Evolutionary conservation across 2,113 vertebrate genomes (phyloP), one percentile per base, ranked within the genome.

Genomic region (Callaeas wilsoni): DNA sequence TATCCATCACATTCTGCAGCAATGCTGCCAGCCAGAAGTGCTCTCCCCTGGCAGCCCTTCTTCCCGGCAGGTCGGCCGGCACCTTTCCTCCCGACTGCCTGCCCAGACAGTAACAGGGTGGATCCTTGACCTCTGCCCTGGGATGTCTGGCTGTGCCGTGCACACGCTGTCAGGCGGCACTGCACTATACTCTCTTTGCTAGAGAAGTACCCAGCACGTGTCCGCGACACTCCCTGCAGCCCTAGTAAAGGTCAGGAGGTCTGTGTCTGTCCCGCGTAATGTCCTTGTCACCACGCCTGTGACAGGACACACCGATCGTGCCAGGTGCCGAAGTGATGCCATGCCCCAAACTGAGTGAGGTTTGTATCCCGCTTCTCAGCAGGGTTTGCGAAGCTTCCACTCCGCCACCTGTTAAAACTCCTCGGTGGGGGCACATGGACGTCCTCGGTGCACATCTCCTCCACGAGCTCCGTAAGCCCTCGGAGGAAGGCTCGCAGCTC

Each of bases 191-290:
- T 35, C 21, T 12, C 26, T 19, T 50, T 9, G 42, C 89, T 35
- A 33, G 44, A 9, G 16, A 39, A 47, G 9, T 0, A 1, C 4
- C 35, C 5, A 9, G 39, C 2, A 0, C 2, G 23, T 42, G 49
- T 12, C 44, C 1, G 2, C 33, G 7, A 39, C 35, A 12, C 27
- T 59, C 1, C 4, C 33, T 18, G 59, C 59, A 18, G 14, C 39
- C 42, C 50, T 7, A 7, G 5, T 5, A 14, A 25, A 49, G 15
- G 27, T 12, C 23, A 6, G 27, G 16, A 19, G 35, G 35, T 18
- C 32, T 12, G 63, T 11, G 59, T 9, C 1, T 1, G 37, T 64
- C 5, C 10, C 20, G 47, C 0, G 0, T 9, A 20, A 19, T 7
- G 46, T 67, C 50, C 67, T 33, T 29, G 49, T 42, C 69, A 30